These are phyloP conservation scores for Andrena bicolor DNA, from an alignment of 2,888 invertebrate genomes.

Conservation along the genomic window DNA sequence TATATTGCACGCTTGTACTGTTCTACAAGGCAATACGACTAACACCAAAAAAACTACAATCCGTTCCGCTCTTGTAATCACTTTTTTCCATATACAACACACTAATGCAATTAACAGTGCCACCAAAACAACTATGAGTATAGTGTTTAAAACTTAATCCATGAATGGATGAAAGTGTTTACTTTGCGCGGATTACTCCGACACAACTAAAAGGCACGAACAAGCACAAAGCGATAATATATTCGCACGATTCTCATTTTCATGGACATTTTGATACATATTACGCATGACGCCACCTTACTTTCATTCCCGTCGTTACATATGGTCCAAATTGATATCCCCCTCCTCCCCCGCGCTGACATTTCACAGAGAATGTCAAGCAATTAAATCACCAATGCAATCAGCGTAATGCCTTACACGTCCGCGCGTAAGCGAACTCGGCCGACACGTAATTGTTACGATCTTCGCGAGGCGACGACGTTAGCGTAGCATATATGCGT, in stretches of 20 bases:
- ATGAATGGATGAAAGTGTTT: background rate
- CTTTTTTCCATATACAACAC: background rate
- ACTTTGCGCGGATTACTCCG: background rate
- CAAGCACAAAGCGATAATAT: slow-evolving; percentile 8
- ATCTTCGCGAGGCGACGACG: background rate
- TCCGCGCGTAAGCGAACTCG: background rate
- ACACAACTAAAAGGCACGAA: background rate
- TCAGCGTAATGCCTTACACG: slow-evolving; percentile 8
- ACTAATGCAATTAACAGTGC: background rate
- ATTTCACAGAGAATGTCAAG: background rate
- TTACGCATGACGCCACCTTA: background rate
- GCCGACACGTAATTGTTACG: background rate
- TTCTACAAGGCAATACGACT: background rate
- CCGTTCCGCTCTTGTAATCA: background rate
- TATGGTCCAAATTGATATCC: background rate
- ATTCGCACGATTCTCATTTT: slow-evolving; percentile 15
- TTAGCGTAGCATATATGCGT: slow-evolving; percentile 3
- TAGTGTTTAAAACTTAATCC: background rate
- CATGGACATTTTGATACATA: slow-evolving; percentile 32
- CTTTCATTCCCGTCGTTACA: background rate
- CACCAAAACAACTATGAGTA: background rate
- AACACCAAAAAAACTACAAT: background rate
- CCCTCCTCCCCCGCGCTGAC: background rate
- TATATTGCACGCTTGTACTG: background rate
- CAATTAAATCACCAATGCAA: slow-evolving; percentile 9